phyloP scores from a whole-genome alignment of 2,797 vertebrate genomes.

The Ctenopoma multispine region DNA sequence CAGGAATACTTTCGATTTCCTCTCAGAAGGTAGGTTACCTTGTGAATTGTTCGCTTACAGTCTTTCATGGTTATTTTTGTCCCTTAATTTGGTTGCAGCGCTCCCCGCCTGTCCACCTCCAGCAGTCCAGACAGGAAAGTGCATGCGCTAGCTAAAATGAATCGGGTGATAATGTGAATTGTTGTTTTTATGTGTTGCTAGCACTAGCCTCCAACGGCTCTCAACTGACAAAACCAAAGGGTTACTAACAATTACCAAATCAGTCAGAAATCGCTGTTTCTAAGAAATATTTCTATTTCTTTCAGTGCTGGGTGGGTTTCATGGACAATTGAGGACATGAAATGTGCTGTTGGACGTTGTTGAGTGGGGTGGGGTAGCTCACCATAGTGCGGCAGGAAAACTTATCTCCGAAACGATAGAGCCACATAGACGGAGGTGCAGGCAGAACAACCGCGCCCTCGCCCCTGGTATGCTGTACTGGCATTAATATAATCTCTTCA shows the following conservation, averaged over 20 bases:
- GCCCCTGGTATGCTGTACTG: constrained; percentile 49
- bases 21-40: constrained; percentile 77
- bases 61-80: rapidly evolving
- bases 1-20: constrained; percentile 72
- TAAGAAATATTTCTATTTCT: neutral
- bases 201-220: constrained; percentile 36
- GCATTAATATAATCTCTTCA: neutral
- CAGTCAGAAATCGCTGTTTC: neutral
- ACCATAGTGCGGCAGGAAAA: constrained; percentile 74
- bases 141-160: constrained; percentile 77
- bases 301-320: neutral
- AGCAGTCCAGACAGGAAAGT: constrained; percentile 67
- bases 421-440: constrained; percentile 63
- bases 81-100: neutral
- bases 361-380: constrained; percentile 72
- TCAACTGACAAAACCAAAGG: constrained; percentile 12
- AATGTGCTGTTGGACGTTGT: constrained; percentile 45
- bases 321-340: constrained; percentile 8
- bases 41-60: neutral
- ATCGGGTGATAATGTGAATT: constrained; percentile 51
- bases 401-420: constrained; percentile 65
- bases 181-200: constrained; percentile 41
- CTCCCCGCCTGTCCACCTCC: constrained; percentile 24
- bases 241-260: neutral
- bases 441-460: constrained; percentile 75